Evolutionary conservation across 2,113 vertebrate genomes (phyloP).

Genomic region (Colius striatus): DNA sequence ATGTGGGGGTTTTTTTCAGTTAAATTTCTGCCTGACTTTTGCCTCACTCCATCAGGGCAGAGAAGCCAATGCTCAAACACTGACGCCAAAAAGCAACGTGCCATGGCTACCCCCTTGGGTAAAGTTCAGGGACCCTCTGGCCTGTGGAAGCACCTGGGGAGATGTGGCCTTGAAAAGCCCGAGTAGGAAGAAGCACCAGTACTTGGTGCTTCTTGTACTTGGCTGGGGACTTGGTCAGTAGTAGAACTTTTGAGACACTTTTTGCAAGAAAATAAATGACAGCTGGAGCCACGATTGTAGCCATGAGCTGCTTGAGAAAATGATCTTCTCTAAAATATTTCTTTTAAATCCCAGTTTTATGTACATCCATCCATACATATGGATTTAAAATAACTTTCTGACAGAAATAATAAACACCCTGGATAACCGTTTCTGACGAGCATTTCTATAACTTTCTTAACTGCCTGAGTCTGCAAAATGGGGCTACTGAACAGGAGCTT

Average conservation of each 20-base stretch:
- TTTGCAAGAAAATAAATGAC: not conserved
- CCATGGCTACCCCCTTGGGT: not conserved
- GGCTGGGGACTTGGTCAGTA: rapidly evolving
- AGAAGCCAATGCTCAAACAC: rapidly evolving
- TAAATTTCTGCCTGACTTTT: not conserved
- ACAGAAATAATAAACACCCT: not conserved
- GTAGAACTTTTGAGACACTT: not conserved
- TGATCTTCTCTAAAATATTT: rapidly evolving
- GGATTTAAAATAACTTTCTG: not conserved
- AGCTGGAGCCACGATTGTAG: not conserved
- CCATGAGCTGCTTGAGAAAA: not conserved
- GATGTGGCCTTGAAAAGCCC: not conserved
- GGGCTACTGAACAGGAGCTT: not conserved
- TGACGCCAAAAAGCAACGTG: not conserved
- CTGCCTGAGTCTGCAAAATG: not conserved
- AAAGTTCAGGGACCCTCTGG: not conserved
- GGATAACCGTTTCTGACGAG: not conserved
- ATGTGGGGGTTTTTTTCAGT: not conserved
- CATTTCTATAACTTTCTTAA: constrained; percentile 21
- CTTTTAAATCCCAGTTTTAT: not conserved
- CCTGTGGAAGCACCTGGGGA: not conserved
- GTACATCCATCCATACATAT: not conserved
- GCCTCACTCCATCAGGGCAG: not conserved
- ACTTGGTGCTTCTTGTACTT: too few relatives aligned
- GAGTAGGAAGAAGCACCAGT: not conserved